A percentile compares a stretch with the other conserved stretches of the same genome.
These are phyloP conservation scores for Prochilodus magdalenae DNA, from an alignment of 2,113 vertebrate genomes.

Conservation along the genomic window DNA sequence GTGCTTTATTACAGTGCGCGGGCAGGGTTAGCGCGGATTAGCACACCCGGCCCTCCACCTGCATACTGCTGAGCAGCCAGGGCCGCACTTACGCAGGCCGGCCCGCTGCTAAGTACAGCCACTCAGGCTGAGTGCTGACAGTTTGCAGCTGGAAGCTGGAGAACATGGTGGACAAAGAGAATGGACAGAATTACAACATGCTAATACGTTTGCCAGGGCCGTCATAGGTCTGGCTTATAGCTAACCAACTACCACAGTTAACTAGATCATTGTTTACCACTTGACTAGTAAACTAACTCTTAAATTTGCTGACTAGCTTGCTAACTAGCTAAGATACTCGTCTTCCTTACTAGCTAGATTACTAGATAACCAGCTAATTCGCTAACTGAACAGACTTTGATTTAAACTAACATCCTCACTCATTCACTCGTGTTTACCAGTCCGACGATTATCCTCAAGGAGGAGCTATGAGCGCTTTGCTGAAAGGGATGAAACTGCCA, in stretches of 20 bases:
- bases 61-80: slow-evolving; percentile 66
- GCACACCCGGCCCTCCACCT: slow-evolving; percentile 76
- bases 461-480: too few relatives aligned
- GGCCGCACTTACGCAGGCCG: slow-evolving; percentile 52
- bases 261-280: background rate
- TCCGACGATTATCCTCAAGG: too few relatives aligned
- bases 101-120: slow-evolving; percentile 44
- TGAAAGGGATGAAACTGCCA: too few relatives aligned
- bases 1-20: slow-evolving; percentile 79
- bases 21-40: slow-evolving; percentile 72
- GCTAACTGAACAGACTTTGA: too few relatives aligned
- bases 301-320: too few relatives aligned
- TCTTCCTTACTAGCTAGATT: too few relatives aligned
- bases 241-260: background rate
- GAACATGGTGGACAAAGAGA: background rate
- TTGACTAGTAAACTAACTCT: background rate
- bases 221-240: background rate
- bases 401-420: too few relatives aligned
- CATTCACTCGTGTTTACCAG: too few relatives aligned
- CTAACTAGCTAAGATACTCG: too few relatives aligned
- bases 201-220: background rate
- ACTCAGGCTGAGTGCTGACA: slow-evolving; percentile 11
- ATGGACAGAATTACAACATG: background rate
- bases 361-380: too few relatives aligned
- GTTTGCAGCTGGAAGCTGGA: slow-evolving; percentile 59